Base-by-base conservation (phyloP, 2,888 invertebrate species). In the Amphipoea oculea region DNA sequence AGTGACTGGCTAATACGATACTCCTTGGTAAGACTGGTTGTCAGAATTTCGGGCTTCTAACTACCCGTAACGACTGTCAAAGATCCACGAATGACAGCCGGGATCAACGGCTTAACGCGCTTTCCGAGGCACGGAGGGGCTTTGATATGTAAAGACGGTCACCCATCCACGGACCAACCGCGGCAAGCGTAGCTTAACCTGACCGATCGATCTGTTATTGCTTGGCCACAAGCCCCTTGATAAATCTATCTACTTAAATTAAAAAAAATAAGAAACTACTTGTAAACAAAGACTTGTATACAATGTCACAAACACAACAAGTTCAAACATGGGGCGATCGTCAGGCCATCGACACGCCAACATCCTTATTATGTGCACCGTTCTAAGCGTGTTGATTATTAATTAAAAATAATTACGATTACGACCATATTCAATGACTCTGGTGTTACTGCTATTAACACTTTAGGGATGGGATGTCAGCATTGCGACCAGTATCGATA, bases 321-420 rank as follows among this genome's bases (percentile, higher is more conserved):
- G 82, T 84, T 78, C 83, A 87, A 79, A 82, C 77, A 78, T 73
- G 75, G 66, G 60, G 69, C 72, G 86, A 76, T 80, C 72, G 71
- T 81, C 79, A 87, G 88, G 89, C 95, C 96, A 96, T 96, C 96
- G 96, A 95, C 96, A 93, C 93, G 90, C 93, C 90, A 92, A 87
- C 95, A 96, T 96, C 96, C 96, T 96, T 94, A 96, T 96, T 96
- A 96, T 94, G 92, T 91, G 92, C 93, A 93, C 93, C 92, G 93
- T 92, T 91, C 95, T 96, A 96, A 96, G 96, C 94, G 95, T 96
- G 96, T 96, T 96, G 96, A 96, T 96, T 96, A 97, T 96, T 96
- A 96, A 97, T 97, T 97, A 97, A 97, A 96, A 97, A 96, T 97
- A 96, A 96, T 97, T 96, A 96, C 95, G 95, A 97, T 97, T 97